Percentiles rank a stretch among this genome's conserved stretches.
Conservation (phyloP, 2,113 vertebrate species). For the Lampris megalopsis region DNA sequence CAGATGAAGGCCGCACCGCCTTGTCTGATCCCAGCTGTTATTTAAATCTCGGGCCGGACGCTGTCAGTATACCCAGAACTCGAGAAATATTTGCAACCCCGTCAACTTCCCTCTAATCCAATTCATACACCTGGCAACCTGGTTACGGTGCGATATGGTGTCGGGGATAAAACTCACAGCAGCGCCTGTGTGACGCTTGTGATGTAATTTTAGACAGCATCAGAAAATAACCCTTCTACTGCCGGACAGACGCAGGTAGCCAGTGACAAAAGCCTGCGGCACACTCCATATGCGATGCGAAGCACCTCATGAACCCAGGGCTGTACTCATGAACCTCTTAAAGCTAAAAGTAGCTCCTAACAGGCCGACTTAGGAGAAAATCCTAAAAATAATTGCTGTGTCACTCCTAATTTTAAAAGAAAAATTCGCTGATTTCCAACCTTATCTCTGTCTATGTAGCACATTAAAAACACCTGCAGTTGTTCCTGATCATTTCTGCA, state of each 20-base stretch:
- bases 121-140: constrained; percentile 24
- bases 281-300: too few relatives aligned
- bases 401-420: too few relatives aligned
- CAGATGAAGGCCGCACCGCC: not conserved
- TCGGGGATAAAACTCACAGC: constrained; percentile 22
- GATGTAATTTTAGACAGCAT: constrained; percentile 4
- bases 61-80: not conserved
- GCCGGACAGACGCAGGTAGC: constrained; percentile 3
- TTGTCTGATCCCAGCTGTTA: not conserved
- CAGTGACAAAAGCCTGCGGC: not conserved
- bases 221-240: not conserved
- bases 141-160: constrained; percentile 1
- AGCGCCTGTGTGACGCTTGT: not conserved
- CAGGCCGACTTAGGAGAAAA: too few relatives aligned
- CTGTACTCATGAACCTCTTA: too few relatives aligned
- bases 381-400: too few relatives aligned
- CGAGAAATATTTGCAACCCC: constrained; percentile 1
- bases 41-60: not conserved
- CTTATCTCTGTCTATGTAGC: too few relatives aligned
- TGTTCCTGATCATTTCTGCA: too few relatives aligned
- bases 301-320: too few relatives aligned
- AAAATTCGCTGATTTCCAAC: too few relatives aligned
- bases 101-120: constrained; percentile 9
- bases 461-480: too few relatives aligned
- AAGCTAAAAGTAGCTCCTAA: too few relatives aligned